These are phyloP conservation scores for Leucoraja erinaceus DNA, from an alignment of 2,113 vertebrate genomes.

Conservation along the genomic window DNA sequence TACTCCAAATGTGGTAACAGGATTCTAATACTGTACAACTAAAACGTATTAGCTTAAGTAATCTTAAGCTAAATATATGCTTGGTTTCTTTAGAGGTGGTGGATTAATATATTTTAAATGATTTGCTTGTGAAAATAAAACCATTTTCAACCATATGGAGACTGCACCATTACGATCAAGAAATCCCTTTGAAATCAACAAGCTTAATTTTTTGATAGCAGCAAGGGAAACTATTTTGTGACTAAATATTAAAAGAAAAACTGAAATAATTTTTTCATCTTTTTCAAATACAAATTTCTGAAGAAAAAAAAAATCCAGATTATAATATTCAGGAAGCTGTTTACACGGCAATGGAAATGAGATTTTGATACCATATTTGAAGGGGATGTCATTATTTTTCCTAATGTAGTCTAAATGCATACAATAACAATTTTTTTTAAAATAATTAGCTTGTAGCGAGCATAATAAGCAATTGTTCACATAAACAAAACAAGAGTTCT, in stretches of 20 bases:
- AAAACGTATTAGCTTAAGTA: no score
- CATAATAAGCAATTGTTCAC: background rate
- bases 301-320: background rate
- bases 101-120: no score
- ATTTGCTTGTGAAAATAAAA: no score
- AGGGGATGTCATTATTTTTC: background rate
- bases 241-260: background rate
- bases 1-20: no score
- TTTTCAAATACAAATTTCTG: background rate
- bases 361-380: no score
- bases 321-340: background rate
- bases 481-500: background rate
- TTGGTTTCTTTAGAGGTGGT: no score
- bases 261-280: background rate
- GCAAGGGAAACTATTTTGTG: background rate
- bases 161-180: no score
- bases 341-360: background rate
- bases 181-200: no score
- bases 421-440: background rate
- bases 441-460: background rate
- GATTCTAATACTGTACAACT: no score
- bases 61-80: no score
- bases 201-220: background rate
- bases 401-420: background rate
- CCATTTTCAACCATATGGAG: no score